These are phyloP conservation scores for Pocillopora damicornis DNA, from an alignment of 64 coral and sea anemone genomes.

Conservation along the genomic window DNA sequence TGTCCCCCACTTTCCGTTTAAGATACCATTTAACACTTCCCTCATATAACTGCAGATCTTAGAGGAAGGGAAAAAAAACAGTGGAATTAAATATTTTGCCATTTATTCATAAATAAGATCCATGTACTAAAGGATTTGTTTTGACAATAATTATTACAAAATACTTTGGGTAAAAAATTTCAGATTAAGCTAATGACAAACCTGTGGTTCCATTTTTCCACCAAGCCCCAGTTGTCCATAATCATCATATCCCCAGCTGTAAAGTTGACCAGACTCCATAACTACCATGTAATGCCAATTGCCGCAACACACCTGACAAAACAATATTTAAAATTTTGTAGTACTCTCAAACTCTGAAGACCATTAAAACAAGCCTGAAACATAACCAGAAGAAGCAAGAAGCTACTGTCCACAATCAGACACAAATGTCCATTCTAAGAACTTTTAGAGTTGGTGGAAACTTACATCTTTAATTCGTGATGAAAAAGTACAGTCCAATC, in stretches of 20 bases:
- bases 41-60: no score
- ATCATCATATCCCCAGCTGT: conserved; percentile 89
- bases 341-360: background rate
- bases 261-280: conserved; percentile 78
- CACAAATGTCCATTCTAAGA: background rate
- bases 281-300: conserved; percentile 85
- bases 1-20: no score
- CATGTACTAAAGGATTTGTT: no score
- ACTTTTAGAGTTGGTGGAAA: background rate
- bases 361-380: no score
- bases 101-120: no score
- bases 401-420: no score
- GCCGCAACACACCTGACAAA: conserved; percentile 67
- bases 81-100: no score
- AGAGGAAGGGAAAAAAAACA: no score
- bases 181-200: background rate
- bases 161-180: background rate
- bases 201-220: conserved; percentile 67
- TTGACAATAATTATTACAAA: no score
- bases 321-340: background rate
- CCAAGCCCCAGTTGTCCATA: conserved; percentile 84
- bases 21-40: no score
- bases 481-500: conserved; percentile 65
- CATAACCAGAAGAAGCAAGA: no score
- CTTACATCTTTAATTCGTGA: conserved; percentile 70